A percentile compares a stretch with the other conserved stretches of the same genome.
These are phyloP conservation scores for Liparis tanakae DNA, from an alignment of 2,797 vertebrate genomes.

Conservation along the genomic window DNA sequence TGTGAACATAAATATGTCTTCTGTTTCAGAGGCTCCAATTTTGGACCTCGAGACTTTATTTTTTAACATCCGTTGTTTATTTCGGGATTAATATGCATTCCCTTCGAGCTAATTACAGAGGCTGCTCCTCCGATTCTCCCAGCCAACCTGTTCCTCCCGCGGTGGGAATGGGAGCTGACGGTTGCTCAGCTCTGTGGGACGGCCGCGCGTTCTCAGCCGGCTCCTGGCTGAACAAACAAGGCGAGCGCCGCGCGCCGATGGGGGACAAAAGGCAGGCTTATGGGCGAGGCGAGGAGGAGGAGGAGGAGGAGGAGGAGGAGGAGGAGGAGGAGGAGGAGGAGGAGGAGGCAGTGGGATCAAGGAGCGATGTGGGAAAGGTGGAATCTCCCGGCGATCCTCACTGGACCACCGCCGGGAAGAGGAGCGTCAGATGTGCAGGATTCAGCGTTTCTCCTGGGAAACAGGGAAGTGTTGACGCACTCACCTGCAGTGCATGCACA, in stretches of 20 bases:
- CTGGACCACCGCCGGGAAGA: slow-evolving; percentile 77
- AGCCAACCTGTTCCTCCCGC: slow-evolving; percentile 10
- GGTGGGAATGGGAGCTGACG: slow-evolving; percentile 58
- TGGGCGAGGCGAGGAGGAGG: slow-evolving; percentile 69
- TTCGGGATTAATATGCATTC: slow-evolving; percentile 41
- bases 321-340: slow-evolving; percentile 55
- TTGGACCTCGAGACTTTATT: slow-evolving; percentile 5
- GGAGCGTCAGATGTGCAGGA: slow-evolving; percentile 75
- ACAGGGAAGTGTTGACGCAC: slow-evolving; percentile 55
- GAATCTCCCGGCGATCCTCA: slow-evolving; percentile 76
- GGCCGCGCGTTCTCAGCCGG: slow-evolving; percentile 61
- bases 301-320: slow-evolving; percentile 57
- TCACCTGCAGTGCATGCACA: slow-evolving; percentile 5
- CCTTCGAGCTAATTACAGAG: slow-evolving; percentile 42
- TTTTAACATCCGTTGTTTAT: slow-evolving; percentile 21
- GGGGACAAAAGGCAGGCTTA: slow-evolving; percentile 78
- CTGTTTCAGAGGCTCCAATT: slow-evolving; percentile 1
- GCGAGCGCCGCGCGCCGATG: slow-evolving; percentile 43
- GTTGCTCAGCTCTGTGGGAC: slow-evolving; percentile 45
- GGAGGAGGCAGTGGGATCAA: slow-evolving; percentile 76
- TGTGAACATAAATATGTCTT: not conserved
- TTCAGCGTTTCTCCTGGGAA: slow-evolving; percentile 76
- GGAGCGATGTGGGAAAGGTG: slow-evolving; percentile 81
- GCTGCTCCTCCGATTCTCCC: slow-evolving; percentile 12
- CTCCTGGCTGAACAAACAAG: slow-evolving; percentile 70